Base-by-base conservation (phyloP, 2,113 vertebrate genomes). In the Baryphthengus martii region DNA sequence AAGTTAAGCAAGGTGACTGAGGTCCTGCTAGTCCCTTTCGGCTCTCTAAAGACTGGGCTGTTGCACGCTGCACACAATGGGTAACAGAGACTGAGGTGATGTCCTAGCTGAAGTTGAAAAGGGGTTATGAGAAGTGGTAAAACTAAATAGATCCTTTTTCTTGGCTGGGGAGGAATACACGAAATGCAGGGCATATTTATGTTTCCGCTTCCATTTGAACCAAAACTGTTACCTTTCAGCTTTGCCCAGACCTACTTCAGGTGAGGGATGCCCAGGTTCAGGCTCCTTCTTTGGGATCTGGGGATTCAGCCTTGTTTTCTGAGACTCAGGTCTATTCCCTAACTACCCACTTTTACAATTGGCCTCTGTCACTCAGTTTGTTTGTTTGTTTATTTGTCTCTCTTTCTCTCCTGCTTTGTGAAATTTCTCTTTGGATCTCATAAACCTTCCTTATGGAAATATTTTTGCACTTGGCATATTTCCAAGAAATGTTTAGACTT, bases 341-440 rank as follows among this genome's bases (percentile, higher is more conserved):
- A 58, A 10, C 9, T 33, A 37, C 4, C 2, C 0, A 0, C 5
- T 70, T 92, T 76, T 66, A 42, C 74, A 88, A 80, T 33, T 70
- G 37, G 13, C 67, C 75, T 68, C 63, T 45, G 15, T 49, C 56
- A 67, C 7, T 71, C 5, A 0, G 44, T 52, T 77, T 10, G 35
- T 65, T 85, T 52, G 31, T 56, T 53, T 67, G 35, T 75, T 80
- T 95, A 29, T 93, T 92, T 95, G 20, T 75, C 35, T 61, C 35
- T 90, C 65, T 78, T 58, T 71, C 53, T 80, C 59, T 77, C 31
- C 44, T 49, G 56, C 14, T 74, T 90, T 95, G 84, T 49, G 70
- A 94, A 87, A 95, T 93, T 95, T 90, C 70, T 89, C 53, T 79
- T 91, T 92, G 93, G 70, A 92, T 85, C 77, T 79, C 66, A 75